A percentile compares a stretch with the other conserved stretches of the same genome.
Conservation (phyloP, 2,888 invertebrate species). For the Salticus scenicus region DNA sequence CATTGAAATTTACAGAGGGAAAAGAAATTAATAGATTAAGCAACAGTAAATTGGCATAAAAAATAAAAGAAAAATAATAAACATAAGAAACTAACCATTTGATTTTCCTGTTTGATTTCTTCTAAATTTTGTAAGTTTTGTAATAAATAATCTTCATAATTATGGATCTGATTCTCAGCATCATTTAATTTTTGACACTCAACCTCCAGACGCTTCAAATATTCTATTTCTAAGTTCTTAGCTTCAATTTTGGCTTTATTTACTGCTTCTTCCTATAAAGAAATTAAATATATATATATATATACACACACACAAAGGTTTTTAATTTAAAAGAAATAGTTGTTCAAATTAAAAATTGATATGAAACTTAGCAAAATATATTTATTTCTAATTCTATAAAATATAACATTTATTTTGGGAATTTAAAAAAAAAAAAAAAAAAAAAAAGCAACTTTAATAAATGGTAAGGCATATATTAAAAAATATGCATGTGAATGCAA, state of each 20-base stretch:
- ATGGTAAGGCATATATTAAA: too few species aligned
- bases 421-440: too few species aligned
- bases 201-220: constrained; percentile 67
- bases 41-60: neutral
- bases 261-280: constrained; percentile 53
- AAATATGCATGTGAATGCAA: too few species aligned
- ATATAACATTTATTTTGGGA: too few species aligned
- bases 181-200: constrained; percentile 70
- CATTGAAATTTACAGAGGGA: too few species aligned
- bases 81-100: constrained; percentile 1
- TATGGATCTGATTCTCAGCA: constrained; percentile 66
- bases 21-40: neutral
- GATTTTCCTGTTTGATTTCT: constrained; percentile 51
- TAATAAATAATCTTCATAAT: constrained; percentile 54
- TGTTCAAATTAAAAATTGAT: too few species aligned
- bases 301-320: neutral
- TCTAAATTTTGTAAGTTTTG: constrained; percentile 38
- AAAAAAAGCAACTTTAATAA: too few species aligned
- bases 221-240: constrained; percentile 45
- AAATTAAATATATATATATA: neutral
- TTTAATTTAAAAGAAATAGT: too few species aligned
- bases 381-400: too few species aligned
- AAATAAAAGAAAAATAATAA: neutral
- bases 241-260: constrained; percentile 63
- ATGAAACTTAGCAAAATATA: too few species aligned